These are phyloP conservation scores for Poeciliopsis occidentalis DNA, from an alignment of 2,113 vertebrate species.

Conservation along the genomic window DNA sequence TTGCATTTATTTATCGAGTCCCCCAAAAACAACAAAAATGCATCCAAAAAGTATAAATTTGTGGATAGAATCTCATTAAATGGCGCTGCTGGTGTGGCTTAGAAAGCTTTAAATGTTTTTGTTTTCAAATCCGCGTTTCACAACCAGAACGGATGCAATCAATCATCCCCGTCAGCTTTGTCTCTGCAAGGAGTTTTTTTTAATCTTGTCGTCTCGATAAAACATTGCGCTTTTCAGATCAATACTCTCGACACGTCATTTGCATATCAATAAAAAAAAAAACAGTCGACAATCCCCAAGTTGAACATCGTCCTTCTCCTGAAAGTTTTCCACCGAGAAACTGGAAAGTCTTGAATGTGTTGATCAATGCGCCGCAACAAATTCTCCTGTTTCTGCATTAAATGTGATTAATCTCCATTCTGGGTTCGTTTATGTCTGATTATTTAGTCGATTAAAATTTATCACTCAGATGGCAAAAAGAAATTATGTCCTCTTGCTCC, in stretches of 20 bases:
- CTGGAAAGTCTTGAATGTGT: neutral
- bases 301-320: neutral
- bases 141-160: neutral
- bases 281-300: neutral
- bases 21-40: neutral
- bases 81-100: neutral
- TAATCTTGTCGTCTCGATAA: neutral
- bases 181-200: neutral
- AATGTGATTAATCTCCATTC: neutral
- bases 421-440: neutral
- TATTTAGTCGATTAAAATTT: neutral
- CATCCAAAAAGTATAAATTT: neutral
- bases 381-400: no score
- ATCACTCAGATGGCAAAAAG: neutral
- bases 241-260: neutral
- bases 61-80: neutral
- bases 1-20: neutral
- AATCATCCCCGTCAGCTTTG: neutral
- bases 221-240: neutral
- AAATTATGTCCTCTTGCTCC: neutral
- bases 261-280: slow-evolving; percentile 3
- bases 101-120: neutral
- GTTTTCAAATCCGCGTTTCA: neutral
- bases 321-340: neutral
- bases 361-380: neutral